Conservation (phyloP, 2,113 vertebrate genomes). For the Ammodytes marinus region DNA sequence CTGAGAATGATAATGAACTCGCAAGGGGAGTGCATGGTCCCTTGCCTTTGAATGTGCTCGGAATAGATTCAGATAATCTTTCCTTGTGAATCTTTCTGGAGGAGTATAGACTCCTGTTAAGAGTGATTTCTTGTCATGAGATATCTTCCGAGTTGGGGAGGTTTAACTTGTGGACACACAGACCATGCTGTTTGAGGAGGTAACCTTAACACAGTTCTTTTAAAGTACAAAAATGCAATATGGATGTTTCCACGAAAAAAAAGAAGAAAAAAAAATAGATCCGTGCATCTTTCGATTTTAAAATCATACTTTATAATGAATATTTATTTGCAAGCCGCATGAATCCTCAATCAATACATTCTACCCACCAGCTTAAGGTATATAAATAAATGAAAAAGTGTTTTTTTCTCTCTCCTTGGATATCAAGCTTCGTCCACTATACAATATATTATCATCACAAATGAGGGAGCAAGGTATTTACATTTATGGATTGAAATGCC, state of each 20-base stretch:
- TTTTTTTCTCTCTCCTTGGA: slow-evolving; percentile 61
- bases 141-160: slow-evolving; percentile 85
- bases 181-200: slow-evolving; percentile 16
- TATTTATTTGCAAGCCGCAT: slow-evolving; percentile 81
- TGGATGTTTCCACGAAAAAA: slow-evolving; percentile 51
- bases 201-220: slow-evolving; percentile 17
- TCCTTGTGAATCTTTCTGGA: slow-evolving; percentile 93
- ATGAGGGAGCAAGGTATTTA: slow-evolving; percentile 79
- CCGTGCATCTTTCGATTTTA: slow-evolving; percentile 73
- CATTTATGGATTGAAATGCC: slow-evolving; percentile 84
- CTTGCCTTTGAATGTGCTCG: slow-evolving; percentile 96
- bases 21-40: slow-evolving; percentile 90
- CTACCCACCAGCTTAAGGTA: slow-evolving; percentile 78
- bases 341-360: slow-evolving; percentile 83
- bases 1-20: slow-evolving; percentile 99
- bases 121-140: slow-evolving; percentile 91
- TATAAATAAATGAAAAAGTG: slow-evolving; percentile 41
- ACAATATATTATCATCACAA: slow-evolving; percentile 85
- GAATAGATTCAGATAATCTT: slow-evolving; percentile 95
- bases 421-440: slow-evolving; percentile 75
- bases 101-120: slow-evolving; percentile 92
- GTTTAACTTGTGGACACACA: slow-evolving; percentile 86
- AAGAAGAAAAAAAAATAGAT: slow-evolving; percentile 61
- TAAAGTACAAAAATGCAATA: slow-evolving; percentile 55
- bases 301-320: slow-evolving; percentile 83